These are phyloP conservation scores for Podarcis siculus DNA, from an alignment of 2,797 vertebrate species.

Conservation along the genomic window DNA sequence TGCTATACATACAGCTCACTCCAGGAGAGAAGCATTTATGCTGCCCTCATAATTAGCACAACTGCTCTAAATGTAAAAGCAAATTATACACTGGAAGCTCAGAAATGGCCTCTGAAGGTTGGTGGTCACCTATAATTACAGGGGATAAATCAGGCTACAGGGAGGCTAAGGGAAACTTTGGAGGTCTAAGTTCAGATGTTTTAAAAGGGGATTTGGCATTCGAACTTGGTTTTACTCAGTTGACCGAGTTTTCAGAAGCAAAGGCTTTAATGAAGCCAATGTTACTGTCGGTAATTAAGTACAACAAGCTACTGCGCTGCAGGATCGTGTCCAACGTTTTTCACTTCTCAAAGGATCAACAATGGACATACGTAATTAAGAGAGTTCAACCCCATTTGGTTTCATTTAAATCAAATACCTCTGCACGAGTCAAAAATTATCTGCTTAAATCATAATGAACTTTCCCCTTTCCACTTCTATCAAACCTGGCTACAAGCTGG, in stretches of 20 bases:
- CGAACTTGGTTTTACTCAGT: background rate
- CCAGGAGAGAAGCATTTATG: slow-evolving; percentile 43
- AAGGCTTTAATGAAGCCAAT: background rate
- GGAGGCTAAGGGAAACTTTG: background rate
- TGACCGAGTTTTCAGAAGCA: background rate
- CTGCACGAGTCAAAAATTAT: slow-evolving; percentile 34
- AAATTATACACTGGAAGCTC: slow-evolving; percentile 57
- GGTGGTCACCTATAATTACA: slow-evolving; percentile 46
- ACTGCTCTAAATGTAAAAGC: slow-evolving; percentile 54
- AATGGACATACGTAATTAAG: slow-evolving; percentile 15
- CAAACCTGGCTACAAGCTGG: slow-evolving; percentile 28
- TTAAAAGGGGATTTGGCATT: slow-evolving; percentile 37
- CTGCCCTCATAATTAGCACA: slow-evolving; percentile 60
- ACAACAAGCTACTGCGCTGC: background rate
- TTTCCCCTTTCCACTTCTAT: slow-evolving; percentile 15
- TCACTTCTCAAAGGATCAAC: slow-evolving; percentile 41
- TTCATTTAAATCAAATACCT: slow-evolving; percentile 49
- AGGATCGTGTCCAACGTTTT: slow-evolving; percentile 6
- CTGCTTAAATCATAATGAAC: slow-evolving; percentile 17
- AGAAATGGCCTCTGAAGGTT: slow-evolving; percentile 45
- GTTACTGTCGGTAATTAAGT: background rate
- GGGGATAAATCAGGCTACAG: slow-evolving; percentile 38
- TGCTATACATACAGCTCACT: slow-evolving; percentile 27
- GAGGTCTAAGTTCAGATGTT: slow-evolving; percentile 46
- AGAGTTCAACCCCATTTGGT: slow-evolving; percentile 41